These are phyloP conservation scores for Campylorhamphus procurvoides DNA, from an alignment of 2,113 vertebrate genomes.

Conservation along the genomic window DNA sequence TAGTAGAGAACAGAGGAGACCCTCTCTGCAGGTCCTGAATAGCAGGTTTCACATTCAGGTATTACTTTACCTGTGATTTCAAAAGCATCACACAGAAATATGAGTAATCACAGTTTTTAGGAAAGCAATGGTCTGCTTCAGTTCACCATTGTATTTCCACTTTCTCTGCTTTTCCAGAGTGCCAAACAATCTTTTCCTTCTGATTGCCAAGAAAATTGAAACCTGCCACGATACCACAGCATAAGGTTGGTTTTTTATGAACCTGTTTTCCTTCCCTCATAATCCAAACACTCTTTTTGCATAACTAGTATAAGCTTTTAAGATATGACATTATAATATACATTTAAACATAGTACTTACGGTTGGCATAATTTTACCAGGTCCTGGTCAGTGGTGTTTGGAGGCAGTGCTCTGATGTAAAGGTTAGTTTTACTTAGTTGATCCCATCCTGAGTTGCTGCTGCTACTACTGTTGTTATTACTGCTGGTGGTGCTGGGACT, in stretches of 20 bases:
- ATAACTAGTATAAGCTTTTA: neutral
- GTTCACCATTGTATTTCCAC: neutral
- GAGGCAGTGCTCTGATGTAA: constrained; percentile 95
- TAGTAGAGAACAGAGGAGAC: neutral
- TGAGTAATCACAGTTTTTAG: neutral
- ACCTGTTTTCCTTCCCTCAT: neutral
- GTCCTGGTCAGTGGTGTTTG: constrained; percentile 96
- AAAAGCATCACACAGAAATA: neutral
- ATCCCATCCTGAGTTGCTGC: constrained; percentile 95
- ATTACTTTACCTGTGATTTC: neutral
- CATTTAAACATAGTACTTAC: constrained; percentile 81
- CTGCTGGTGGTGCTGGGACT: constrained; percentile 96
- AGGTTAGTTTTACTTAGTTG: constrained; percentile 99
- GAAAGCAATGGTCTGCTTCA: neutral
- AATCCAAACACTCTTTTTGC: neutral
- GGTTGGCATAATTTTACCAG: constrained; percentile 98
- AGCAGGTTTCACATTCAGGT: neutral
- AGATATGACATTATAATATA: neutral
- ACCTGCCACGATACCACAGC: neutral
- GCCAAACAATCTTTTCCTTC: neutral
- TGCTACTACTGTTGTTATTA: constrained; percentile 94
- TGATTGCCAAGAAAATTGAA: neutral
- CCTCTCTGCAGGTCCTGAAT: neutral
- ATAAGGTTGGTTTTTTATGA: fast-evolving
- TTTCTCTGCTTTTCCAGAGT: neutral